Percentiles rank a stretch among this genome's conserved stretches.
Evolutionary conservation across 2,797 vertebrate genomes (phyloP).

Genomic region (Crocodylus rhombifer): DNA sequence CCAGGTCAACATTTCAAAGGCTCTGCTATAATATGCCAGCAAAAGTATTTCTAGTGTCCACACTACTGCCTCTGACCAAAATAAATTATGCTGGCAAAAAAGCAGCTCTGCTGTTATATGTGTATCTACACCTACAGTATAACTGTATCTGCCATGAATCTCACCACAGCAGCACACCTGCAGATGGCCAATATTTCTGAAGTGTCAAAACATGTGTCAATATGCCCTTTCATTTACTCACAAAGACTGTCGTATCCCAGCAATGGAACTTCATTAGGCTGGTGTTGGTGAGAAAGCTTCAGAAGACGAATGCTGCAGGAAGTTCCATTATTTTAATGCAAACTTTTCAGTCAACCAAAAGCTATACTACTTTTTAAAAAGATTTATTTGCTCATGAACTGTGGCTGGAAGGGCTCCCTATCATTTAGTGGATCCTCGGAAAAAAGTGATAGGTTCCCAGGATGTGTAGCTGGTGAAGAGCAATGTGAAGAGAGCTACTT

Average conservation of each 20-base stretch:
- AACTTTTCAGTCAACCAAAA: no score
- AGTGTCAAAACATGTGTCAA: not conserved
- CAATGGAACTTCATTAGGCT: not conserved
- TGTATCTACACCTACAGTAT: conserved; percentile 28
- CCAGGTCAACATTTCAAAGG: not conserved
- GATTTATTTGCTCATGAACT: not conserved
- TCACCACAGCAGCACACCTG: not conserved
- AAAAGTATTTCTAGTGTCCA: not conserved
- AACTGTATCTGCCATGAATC: conserved; percentile 26
- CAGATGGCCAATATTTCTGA: not conserved
- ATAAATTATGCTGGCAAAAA: not conserved
- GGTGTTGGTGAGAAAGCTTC: no score
- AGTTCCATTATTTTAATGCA: not conserved
- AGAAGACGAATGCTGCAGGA: no score
- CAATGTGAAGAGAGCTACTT: no score
- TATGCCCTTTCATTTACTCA: not conserved
- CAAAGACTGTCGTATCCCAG: not conserved
- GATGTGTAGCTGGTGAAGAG: no score
- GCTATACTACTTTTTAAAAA: no score
- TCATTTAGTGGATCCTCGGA: no score
- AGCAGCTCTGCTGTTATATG: not conserved
- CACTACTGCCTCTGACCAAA: not conserved
- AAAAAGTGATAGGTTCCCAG: no score
- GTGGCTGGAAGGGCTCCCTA: no score
- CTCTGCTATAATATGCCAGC: not conserved